phyloP scores from a whole-genome alignment of 2,797 vertebrate species.

The Anas georgica region DNA sequence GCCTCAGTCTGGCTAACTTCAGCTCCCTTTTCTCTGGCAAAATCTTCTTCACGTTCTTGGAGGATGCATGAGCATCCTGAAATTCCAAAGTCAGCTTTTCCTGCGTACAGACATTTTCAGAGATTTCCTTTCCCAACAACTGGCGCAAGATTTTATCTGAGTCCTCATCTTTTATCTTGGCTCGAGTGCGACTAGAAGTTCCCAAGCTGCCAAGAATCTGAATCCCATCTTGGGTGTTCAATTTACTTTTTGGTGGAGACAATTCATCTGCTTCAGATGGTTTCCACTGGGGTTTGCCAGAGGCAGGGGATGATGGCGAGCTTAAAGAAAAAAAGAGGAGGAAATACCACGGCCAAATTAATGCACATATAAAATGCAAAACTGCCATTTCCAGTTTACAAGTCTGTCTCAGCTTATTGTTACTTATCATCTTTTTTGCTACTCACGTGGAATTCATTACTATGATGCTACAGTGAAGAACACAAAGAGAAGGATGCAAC shows the following conservation, averaged over 20 bases:
- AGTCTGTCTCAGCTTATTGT: not conserved
- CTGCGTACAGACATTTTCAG: slow-evolving; percentile 84
- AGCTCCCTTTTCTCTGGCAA: slow-evolving; percentile 87
- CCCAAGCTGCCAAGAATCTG: slow-evolving; percentile 77
- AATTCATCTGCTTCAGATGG: slow-evolving; percentile 75
- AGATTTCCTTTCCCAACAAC: slow-evolving; percentile 88
- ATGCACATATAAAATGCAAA: slow-evolving; percentile 20
- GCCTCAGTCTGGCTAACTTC: slow-evolving; percentile 90
- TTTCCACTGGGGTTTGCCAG: slow-evolving; percentile 85
- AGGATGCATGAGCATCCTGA: slow-evolving; percentile 77
- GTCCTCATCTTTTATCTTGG: slow-evolving; percentile 87
- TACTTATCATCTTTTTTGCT: not conserved
- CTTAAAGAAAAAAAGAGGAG: slow-evolving; percentile 73
- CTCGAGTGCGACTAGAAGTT: slow-evolving; percentile 76
- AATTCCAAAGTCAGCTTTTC: slow-evolving; percentile 86
- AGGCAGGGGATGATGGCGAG: slow-evolving; percentile 85
- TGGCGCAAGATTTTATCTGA: slow-evolving; percentile 89
- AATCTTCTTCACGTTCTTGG: slow-evolving; percentile 77
- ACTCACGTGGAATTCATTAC: slow-evolving; percentile 16
- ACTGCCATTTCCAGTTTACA: not conserved
- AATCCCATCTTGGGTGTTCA: slow-evolving; percentile 76
- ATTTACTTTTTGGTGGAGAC: slow-evolving; percentile 75
- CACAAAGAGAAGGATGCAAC: not conserved
- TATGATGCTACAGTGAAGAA: not conserved
- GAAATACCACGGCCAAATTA: slow-evolving; percentile 29